Conservation (phyloP, 2,797 vertebrate species). For the Acanthornis magna region DNA sequence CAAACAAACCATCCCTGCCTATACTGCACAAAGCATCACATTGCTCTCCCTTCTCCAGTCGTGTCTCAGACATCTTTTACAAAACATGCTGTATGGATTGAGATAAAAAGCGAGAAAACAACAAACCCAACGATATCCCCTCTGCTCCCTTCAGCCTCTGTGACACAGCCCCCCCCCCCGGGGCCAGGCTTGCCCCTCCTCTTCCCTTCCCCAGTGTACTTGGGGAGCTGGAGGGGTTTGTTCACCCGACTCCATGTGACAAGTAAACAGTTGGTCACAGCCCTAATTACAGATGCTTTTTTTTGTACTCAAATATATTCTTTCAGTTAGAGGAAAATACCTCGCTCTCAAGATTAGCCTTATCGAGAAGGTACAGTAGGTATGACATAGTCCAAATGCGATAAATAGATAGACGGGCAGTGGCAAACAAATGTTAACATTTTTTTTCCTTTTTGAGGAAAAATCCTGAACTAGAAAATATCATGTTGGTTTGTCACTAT, state of each 20-base stretch:
- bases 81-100: neutral
- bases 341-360: conserved; percentile 2
- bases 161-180: neutral
- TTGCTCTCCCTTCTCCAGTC: neutral
- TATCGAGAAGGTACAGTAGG: neutral
- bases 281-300: conserved; percentile 9
- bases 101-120: neutral
- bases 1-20: neutral
- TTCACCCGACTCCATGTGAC: neutral
- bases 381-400: neutral
- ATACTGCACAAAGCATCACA: neutral
- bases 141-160: neutral
- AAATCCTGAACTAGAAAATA: neutral
- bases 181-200: neutral
- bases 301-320: neutral
- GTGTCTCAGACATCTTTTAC: neutral
- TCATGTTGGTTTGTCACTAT: neutral
- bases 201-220: neutral
- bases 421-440: neutral
- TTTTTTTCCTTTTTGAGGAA: neutral
- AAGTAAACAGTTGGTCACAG: conserved; percentile 7
- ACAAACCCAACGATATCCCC: neutral
- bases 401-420: neutral
- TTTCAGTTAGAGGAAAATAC: conserved; percentile 7
- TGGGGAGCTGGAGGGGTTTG: neutral